Conservation (phyloP, 2,113 vertebrate genomes). For the Solenodon paradoxus region DNA sequence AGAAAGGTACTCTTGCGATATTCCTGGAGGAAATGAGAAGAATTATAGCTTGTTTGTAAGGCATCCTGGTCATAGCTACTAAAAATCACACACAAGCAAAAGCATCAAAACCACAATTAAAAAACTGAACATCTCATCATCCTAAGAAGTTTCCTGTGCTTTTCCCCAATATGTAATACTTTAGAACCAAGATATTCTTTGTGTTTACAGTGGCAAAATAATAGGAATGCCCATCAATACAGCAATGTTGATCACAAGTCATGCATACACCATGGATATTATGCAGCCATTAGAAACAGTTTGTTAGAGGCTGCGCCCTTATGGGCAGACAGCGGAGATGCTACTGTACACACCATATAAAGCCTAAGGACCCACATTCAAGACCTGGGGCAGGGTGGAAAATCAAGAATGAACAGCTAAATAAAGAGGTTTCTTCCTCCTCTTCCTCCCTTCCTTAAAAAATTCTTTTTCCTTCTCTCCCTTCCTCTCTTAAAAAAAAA, state of each 20-base stretch:
- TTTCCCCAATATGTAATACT: not conserved
- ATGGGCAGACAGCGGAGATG: too few species aligned
- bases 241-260: not conserved
- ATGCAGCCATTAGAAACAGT: not conserved
- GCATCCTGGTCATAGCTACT: not conserved
- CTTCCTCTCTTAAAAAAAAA: too few species aligned
- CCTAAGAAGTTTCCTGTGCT: too few species aligned
- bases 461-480: too few species aligned
- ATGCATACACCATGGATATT: not conserved
- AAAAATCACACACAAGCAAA: not conserved
- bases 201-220: not conserved
- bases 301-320: not conserved
- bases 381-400: too few species aligned
- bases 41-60: not conserved
- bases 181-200: not conserved
- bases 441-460: too few species aligned
- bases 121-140: too few species aligned
- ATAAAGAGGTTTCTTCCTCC: too few species aligned
- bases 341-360: too few species aligned
- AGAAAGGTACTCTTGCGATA: not conserved
- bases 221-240: not conserved
- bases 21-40: not conserved
- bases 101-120: too few species aligned
- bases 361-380: too few species aligned
- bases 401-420: too few species aligned